phyloP scores from a whole-genome alignment of 64 coral and sea anemone species.

The Catalaphyllia jardinei region DNA sequence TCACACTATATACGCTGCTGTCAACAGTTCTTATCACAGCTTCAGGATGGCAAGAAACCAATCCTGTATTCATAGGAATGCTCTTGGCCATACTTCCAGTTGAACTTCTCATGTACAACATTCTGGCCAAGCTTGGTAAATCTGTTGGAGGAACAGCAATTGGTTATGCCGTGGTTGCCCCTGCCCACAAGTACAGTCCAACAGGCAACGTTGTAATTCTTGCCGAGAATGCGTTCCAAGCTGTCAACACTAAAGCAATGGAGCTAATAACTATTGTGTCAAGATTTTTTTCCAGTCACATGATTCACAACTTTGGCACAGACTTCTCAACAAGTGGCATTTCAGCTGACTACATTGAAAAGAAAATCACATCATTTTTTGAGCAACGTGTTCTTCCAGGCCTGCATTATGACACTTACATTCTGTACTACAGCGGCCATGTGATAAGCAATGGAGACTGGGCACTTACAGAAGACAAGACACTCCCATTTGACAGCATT shows the following conservation, averaged over 20 bases:
- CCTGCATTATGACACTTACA: constrained; percentile 90
- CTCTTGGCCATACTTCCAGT: constrained; percentile 80
- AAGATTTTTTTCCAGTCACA: constrained; percentile 89
- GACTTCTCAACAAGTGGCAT: constrained; percentile 97
- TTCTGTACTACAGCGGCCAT: constrained; percentile 96
- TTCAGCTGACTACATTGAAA: constrained; percentile 71
- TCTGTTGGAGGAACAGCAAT: constrained; percentile 96
- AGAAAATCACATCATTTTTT: constrained; percentile 90
- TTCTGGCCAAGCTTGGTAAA: constrained; percentile 92
- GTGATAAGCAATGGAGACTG: constrained; percentile 85
- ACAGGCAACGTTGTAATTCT: constrained; percentile 70
- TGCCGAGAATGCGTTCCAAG: constrained; percentile 75
- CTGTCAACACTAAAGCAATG: constrained; percentile 77
- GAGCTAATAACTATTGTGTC: constrained; percentile 83
- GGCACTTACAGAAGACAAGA: constrained; percentile 89
- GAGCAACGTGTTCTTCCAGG: constrained; percentile 83
- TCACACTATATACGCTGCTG: constrained; percentile 77
- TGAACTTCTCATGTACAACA: constrained; percentile 83
- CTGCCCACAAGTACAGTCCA: constrained; percentile 81
- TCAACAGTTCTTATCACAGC: constrained; percentile 61
- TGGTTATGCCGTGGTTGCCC: constrained; percentile 94
- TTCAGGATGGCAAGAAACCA: constrained; percentile 77
- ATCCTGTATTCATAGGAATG: constrained; percentile 77
- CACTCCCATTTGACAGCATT: constrained; percentile 69
- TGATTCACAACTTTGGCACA: constrained; percentile 97